phyloP scores from a whole-genome alignment of 2,888 invertebrate species.

The Tuberolachnus salignus region DNA sequence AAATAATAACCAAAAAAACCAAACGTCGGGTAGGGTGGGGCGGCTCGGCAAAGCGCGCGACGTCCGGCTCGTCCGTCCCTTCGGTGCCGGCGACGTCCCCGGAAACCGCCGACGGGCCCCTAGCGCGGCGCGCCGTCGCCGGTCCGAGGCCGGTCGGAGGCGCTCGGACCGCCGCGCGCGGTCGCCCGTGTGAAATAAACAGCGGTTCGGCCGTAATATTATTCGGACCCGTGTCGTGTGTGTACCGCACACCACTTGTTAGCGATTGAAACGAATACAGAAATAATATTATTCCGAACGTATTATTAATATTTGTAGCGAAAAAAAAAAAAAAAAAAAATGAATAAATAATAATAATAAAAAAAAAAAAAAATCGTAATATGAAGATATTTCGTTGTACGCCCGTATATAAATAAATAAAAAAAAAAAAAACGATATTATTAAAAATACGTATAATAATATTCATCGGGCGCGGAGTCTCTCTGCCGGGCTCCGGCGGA shows the following conservation, averaged over 20 bases:
- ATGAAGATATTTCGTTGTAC: not conserved
- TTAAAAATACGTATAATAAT: constrained; percentile 21
- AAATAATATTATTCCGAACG: too few relatives aligned
- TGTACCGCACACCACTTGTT: constrained; percentile 1
- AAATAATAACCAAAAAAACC: too few relatives aligned
- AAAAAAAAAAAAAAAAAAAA: constrained; percentile 13
- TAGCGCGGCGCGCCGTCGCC: not conserved
- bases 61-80: too few relatives aligned
- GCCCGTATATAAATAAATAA: not conserved
- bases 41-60: too few relatives aligned
- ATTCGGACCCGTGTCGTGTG: constrained; percentile 19
- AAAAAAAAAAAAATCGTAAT: too few relatives aligned
- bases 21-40: too few relatives aligned
- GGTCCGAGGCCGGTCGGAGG: constrained; percentile 25
- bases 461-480: constrained; percentile 28
- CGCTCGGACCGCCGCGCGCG: constrained; percentile 27
- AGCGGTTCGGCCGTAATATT: constrained; percentile 10
- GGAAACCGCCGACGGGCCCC: not conserved
- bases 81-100: too few relatives aligned
- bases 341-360: constrained; percentile 2
- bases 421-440: constrained; percentile 18
- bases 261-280: not conserved
- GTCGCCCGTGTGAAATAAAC: constrained; percentile 38
- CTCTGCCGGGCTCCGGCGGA: not conserved
- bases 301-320: too few relatives aligned